A percentile compares a stretch with the other conserved stretches of the same genome.
phyloP scores from a whole-genome alignment of 2,113 vertebrate genomes.

The Tricholaema leucomelas region DNA sequence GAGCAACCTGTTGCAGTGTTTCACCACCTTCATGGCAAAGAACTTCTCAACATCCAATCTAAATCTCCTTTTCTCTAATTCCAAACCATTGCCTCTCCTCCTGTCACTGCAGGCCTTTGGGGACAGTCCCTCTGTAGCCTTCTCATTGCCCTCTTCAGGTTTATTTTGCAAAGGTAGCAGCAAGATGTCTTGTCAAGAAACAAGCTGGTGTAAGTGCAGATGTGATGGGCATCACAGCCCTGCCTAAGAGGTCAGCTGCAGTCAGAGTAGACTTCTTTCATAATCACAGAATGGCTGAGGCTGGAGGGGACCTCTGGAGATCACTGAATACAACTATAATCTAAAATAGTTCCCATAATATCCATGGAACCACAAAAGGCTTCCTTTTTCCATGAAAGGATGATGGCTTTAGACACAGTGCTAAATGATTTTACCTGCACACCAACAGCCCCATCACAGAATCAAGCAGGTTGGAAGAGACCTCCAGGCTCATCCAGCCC shows the following conservation, averaged over 20 bases:
- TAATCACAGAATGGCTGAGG: too few relatives aligned
- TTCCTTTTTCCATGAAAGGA: not conserved
- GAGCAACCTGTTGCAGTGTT: too few relatives aligned
- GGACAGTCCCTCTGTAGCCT: too few relatives aligned
- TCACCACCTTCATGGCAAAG: too few relatives aligned
- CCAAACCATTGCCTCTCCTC: too few relatives aligned
- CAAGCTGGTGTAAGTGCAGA: not conserved
- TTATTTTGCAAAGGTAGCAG: not conserved
- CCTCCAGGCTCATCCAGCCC: too few relatives aligned
- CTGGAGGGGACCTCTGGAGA: too few relatives aligned
- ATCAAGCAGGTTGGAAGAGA: too few relatives aligned
- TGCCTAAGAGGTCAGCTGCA: not conserved
- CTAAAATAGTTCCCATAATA: not conserved
- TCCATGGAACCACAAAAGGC: not conserved
- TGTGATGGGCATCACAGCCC: not conserved
- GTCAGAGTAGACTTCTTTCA: not conserved
- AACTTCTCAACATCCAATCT: too few relatives aligned
- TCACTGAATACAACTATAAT: not conserved
- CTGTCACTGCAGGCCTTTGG: too few relatives aligned
- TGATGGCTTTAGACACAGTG: not conserved
- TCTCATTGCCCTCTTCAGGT: not conserved
- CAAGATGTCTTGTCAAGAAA: not conserved
- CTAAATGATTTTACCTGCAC: not conserved
- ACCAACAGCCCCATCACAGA: not conserved
- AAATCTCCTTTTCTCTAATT: too few relatives aligned